phyloP scores from a whole-genome alignment of 2,888 invertebrate species.

The Odontocolon sp. region DNA sequence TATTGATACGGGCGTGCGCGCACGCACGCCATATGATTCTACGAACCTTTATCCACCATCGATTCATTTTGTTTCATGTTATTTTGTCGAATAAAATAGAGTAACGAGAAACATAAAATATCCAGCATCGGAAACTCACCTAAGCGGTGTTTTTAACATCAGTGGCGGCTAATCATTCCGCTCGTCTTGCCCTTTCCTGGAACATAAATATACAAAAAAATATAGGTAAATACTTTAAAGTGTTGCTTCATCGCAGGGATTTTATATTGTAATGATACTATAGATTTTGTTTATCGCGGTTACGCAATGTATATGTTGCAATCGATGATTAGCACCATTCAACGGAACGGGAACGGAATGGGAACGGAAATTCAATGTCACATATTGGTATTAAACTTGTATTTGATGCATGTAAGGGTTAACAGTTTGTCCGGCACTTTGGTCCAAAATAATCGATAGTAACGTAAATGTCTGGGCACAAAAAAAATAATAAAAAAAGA shows the following conservation, averaged over 20 bases:
- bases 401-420: too few relatives aligned
- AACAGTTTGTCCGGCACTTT: too few relatives aligned
- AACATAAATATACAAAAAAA: conserved; percentile 42
- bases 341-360: too few relatives aligned
- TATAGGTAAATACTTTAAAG: neutral
- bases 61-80: neutral
- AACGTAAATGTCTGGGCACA: conserved; percentile 8
- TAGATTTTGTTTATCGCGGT: too few relatives aligned
- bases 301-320: too few relatives aligned
- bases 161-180: conserved; percentile 56
- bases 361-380: too few relatives aligned
- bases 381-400: too few relatives aligned
- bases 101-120: neutral
- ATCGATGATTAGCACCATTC: too few relatives aligned
- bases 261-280: too few relatives aligned
- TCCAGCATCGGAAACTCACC: conserved; percentile 43
- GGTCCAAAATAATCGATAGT: conserved; percentile 1
- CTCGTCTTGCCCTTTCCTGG: conserved; percentile 62
- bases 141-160: conserved; percentile 62
- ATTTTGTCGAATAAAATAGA: neutral
- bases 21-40: neutral
- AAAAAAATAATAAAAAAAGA: neutral
- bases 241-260: neutral
- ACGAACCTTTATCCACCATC: too few relatives aligned
- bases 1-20: neutral